A percentile compares a stretch with the other conserved stretches of the same genome.
These are phyloP conservation scores for Allolobophora icterica DNA, from an alignment of 2,888 invertebrate species.

Conservation along the genomic window DNA sequence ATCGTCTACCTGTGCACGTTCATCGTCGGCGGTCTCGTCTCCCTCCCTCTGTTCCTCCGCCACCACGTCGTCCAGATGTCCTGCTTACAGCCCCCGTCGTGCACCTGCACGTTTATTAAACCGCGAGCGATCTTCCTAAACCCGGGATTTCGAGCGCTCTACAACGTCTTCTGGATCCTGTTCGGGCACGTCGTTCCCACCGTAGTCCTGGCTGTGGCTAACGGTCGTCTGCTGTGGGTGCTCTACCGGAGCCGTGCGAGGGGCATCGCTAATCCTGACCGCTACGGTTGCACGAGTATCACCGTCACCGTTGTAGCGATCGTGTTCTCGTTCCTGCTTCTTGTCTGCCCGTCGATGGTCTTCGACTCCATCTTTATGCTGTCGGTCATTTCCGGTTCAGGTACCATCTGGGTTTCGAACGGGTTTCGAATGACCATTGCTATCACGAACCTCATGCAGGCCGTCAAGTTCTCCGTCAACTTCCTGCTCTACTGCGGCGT, in stretches of 20 bases:
- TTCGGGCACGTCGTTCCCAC: slow-evolving; percentile 60
- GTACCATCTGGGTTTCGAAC: background rate
- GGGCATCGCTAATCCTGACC: background rate
- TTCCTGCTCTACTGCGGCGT: slow-evolving; percentile 38
- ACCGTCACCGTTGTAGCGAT: slow-evolving; percentile 35
- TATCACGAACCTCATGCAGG: slow-evolving; percentile 31
- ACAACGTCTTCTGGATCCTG: slow-evolving; percentile 56
- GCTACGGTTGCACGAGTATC: slow-evolving; percentile 36
- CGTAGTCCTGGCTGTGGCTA: slow-evolving; percentile 57
- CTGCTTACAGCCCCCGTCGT: background rate
- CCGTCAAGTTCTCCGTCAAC: slow-evolving; percentile 35
- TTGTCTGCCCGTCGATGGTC: slow-evolving; percentile 39
- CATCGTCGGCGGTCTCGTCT: slow-evolving; percentile 62
- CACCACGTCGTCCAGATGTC: slow-evolving; percentile 35
- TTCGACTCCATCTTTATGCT: slow-evolving; percentile 22
- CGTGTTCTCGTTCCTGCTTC: slow-evolving; percentile 32
- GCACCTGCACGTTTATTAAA: background rate
- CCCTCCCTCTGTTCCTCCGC: slow-evolving; percentile 69
- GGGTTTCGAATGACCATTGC: slow-evolving; percentile 13
- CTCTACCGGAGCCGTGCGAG: slow-evolving; percentile 18
- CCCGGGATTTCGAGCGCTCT: slow-evolving; percentile 40
- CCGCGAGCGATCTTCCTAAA: background rate
- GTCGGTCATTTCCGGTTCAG: background rate
- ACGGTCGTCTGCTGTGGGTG: slow-evolving; percentile 52
- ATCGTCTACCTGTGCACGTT: background rate